These are phyloP conservation scores for Mesaphorura yosii DNA, from an alignment of 1,140 invertebrate species.

Conservation along the genomic window DNA sequence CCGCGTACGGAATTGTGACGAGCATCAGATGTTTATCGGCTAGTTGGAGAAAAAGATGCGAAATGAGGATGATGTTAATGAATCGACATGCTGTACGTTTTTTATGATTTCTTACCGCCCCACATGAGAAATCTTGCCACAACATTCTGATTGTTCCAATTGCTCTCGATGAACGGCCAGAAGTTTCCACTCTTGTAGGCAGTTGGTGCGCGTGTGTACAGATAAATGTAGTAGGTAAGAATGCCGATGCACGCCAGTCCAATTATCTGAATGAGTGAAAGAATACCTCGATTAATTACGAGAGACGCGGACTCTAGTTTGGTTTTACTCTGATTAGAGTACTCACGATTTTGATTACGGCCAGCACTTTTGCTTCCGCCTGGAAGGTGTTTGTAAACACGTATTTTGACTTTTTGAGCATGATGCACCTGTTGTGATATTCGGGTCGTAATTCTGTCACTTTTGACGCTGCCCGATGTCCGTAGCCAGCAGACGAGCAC, in stretches of 20 bases:
- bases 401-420: constrained; percentile 8
- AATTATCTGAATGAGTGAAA: not conserved
- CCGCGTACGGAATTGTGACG: constrained; percentile 3
- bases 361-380: not conserved
- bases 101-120: constrained; percentile 3
- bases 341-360: constrained; percentile 7
- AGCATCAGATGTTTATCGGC: constrained; percentile 1
- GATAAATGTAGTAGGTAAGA: not conserved
- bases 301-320: not conserved
- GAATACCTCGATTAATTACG: not conserved
- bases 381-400: not conserved
- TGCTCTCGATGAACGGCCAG: not conserved
- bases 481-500: no score
- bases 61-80: not conserved
- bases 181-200: not conserved
- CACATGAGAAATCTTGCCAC: constrained; percentile 8
- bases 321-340: no score
- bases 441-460: no score
- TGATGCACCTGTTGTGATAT: not conserved
- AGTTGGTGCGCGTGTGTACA: not conserved
- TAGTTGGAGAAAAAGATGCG: constrained; percentile 4
- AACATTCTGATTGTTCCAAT: not conserved
- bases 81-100: no score
- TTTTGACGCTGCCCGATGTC: no score
- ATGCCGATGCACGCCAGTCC: not conserved